Evolutionary conservation across 2,113 vertebrate species (phyloP), one percentile per base, ranked within the genome.

Genomic region (Carassius carassius): DNA sequence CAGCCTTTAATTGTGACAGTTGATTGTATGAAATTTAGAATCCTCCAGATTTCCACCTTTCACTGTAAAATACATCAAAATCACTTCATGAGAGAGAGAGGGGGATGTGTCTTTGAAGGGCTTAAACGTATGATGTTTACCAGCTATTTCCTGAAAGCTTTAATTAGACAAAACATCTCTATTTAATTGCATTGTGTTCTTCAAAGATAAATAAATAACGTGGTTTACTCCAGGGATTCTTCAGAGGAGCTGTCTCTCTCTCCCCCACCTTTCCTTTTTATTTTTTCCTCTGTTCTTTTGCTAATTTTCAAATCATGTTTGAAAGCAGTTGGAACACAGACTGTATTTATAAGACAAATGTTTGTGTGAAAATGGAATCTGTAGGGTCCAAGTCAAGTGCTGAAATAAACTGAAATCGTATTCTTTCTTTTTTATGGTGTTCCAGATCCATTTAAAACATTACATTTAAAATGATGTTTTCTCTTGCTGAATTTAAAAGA

Each of bases 111-210:
- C 80, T 88, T 86, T 80, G 70, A 88, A 84, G 69, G 75, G 62
- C 54, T 83, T 25, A 72, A 77, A 69, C 29, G 51, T 47, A 21
- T n/a, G 6, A 72, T 84, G 87, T 81, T 86, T 84, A 84, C 87
- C 82, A 84, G 78, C 82, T 76, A 58, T 86, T 84, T 88, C 85
- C 87, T 82, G 54, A n/a, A 82, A 37, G 62, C 73, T 78, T 84
- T 86, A 86, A 88, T 86, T 84, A 84, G 84, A 81, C 84, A 83
- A 81, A 86, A 9, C 51, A 56, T 78, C 86, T 81, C 70, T 63
- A 4, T 89, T 73, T 87, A 89, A 85, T 87, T 87, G 83, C 72
- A 23, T 25, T 35, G 74, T 84, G 78, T 82, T 86, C 85, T 86
- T 78, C 41, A 74, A 44, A 80, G 77, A 86, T 73, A 82, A 82